Evolutionary conservation across 2,113 vertebrate species (phyloP).

Genomic region (Elephantulus edwardii): DNA sequence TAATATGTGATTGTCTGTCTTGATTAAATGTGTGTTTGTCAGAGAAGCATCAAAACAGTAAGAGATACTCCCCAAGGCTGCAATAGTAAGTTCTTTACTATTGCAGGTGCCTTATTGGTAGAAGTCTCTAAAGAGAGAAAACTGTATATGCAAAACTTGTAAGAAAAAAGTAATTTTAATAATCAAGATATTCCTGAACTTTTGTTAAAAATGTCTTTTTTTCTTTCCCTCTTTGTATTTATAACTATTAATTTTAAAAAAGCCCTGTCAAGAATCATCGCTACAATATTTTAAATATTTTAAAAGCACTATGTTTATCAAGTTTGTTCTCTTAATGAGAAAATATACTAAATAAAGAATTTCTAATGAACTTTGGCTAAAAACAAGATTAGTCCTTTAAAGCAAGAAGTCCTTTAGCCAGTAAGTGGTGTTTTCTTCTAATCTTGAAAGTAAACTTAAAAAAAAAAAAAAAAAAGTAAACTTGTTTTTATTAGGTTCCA

Average conservation of each 20-base stretch:
- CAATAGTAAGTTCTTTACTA: constrained; percentile 63
- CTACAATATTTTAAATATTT: constrained; percentile 67
- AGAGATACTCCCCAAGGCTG: constrained; percentile 58
- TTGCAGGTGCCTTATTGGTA: constrained; percentile 82
- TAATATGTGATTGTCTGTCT: constrained; percentile 30
- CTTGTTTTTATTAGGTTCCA: no score
- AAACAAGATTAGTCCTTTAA: constrained; percentile 55
- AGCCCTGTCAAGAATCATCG: constrained; percentile 56
- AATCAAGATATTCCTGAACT: constrained; percentile 70
- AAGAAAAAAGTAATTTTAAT: constrained; percentile 75
- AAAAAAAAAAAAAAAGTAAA: no score
- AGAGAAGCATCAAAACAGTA: constrained; percentile 64
- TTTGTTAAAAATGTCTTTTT: constrained; percentile 72
- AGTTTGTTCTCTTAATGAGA: constrained; percentile 65
- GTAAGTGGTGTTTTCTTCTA: constrained; percentile 36
- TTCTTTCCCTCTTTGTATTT: constrained; percentile 69
- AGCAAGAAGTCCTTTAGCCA: constrained; percentile 35
- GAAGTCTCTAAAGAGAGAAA: constrained; percentile 77
- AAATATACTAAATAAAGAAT: constrained; percentile 72
- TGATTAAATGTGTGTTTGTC: constrained; percentile 69
- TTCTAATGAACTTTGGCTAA: constrained; percentile 65
- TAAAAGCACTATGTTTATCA: constrained; percentile 64
- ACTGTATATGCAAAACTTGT: constrained; percentile 81
- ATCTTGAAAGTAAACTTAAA: constrained; percentile 56
- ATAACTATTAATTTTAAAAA: constrained; percentile 71